Evolutionary conservation across 2,113 vertebrate species (phyloP), one percentile per base, ranked within the genome.

Genomic region (Scortum barcoo): DNA sequence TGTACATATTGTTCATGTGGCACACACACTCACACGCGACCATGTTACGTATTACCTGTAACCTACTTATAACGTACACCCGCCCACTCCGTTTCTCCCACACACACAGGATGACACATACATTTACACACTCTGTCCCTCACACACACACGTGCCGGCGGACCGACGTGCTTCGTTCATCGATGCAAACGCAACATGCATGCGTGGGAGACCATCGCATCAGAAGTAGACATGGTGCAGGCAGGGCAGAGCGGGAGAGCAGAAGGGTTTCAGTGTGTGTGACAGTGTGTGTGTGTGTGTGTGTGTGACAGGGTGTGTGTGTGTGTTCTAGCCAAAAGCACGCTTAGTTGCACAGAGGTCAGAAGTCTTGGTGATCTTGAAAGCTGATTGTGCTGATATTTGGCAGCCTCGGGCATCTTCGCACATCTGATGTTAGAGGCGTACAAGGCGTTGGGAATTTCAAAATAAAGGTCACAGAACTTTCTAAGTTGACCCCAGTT

Each of bases 71-170:
- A 75, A 8, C 50, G 36, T 56, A 24, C 80, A 36, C 51, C 74
- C 88, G 57, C 88, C 85, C 90, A 88, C 88, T 86, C 81, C 66
- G 44, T 57, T 82, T 68, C 67, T 84, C 86, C 88, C 86, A 88
- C 90, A 84, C 84, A 26, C 46, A 65, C 72, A 48, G 42, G 51
- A 61, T 33, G 53, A 86, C 75, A 80, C 77, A 78, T 28, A 24
- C 81, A 69, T 42, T 14, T 7, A 61, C 61, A 53, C 73, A 61
- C 51, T 9, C 14, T 26, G 46, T 6, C 16, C 22, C 17, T 42
- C 40, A 36, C 48, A 73, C 65, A 75, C 61, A 46, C 50, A 77
- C 1, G 22, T 53, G 65, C 62, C 30, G 67, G 53, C 78, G 57
- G 56, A 68, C 44, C 28, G 51, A 79, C 72, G 76, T 70, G 77